Evolutionary conservation across 1,140 invertebrate genomes (phyloP), one percentile per base, ranked within the genome.

Genomic region (Drepana arcuata): DNA sequence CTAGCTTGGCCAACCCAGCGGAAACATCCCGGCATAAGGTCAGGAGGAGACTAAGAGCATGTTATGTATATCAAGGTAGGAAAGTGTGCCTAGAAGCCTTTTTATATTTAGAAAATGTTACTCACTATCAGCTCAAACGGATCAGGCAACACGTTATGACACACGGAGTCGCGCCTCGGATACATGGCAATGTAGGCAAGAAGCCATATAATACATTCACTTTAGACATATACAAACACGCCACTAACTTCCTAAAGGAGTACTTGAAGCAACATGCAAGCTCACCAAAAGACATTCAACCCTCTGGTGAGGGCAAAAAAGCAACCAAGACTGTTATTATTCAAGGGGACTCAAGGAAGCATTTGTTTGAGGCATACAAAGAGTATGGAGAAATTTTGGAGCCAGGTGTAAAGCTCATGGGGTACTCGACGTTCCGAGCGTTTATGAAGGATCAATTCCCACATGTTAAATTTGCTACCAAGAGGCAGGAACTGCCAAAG

Each of bases 361-460:
- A 90, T 46, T 79, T 92, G 10, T 90, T 92, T 57, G 88, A 91
- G 48, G 85, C 87, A 14, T 93, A 92, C 52, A 88, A 88, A 59
- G 87, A 92, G 43, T 91, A 90, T 63, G 90, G 90, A 43, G 88
- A 88, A 68, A 86, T 88, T 38, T 60, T 88, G 15, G 88, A 88
- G 31, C 87, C 89, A 1, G 86, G 86, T 24, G 86, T 89, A 11
- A 91, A 92, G 77, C 77, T 90, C 1, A 91, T 93, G 90, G 91
- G 91, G 0, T 93, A 92, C 53, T 92, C 91, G 0, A 92, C 90
- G 12, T 93, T 93, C 73, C 81, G 91, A 36, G 87, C 90, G 52
- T 93, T 93, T 55, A 90, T 93, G 88, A 92, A 92, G 61, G 90
- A 91, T 51, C 91, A 92, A 61, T 93, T 93, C 71, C 91, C 91